A percentile compares a stretch with the other conserved stretches of the same genome.
These are phyloP conservation scores for Drosophila mettleri DNA, from an alignment of 2,888 invertebrate genomes.

Conservation along the genomic window DNA sequence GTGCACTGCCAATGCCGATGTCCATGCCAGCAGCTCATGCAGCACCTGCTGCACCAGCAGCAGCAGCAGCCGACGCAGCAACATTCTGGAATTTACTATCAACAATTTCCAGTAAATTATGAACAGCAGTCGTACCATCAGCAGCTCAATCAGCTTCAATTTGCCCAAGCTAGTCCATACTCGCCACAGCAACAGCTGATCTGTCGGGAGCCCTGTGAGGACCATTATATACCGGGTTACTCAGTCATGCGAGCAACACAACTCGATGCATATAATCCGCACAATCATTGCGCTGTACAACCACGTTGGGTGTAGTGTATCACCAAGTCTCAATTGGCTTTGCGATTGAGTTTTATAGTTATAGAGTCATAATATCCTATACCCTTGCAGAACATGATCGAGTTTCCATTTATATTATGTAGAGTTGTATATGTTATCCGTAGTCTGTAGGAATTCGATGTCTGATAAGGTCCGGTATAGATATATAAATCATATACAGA, in stretches of 20 bases:
- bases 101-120: constrained; percentile 7
- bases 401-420: background rate
- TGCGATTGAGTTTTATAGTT: background rate
- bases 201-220: background rate
- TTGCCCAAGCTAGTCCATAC: constrained; percentile 1
- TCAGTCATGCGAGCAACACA: constrained; percentile 8
- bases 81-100: constrained; percentile 3
- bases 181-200: constrained; percentile 9
- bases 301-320: constrained; percentile 75
- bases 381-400: background rate
- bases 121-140: constrained; percentile 19
- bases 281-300: constrained; percentile 21
- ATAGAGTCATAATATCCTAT: background rate
- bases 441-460: too few species aligned
- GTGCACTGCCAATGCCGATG: constrained; percentile 21
- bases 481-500: too few species aligned
- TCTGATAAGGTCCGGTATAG: too few species aligned
- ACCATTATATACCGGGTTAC: constrained; percentile 5
- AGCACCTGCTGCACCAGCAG: background rate
- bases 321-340: constrained; percentile 36
- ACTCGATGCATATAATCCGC: constrained; percentile 1
- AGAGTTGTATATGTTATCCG: too few species aligned
- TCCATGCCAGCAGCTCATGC: constrained; percentile 34
- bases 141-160: constrained; percentile 10
- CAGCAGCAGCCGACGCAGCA: constrained; percentile 6